Base-by-base conservation (phyloP, 2,113 vertebrate species). In the Peromyscus leucopus region DNA sequence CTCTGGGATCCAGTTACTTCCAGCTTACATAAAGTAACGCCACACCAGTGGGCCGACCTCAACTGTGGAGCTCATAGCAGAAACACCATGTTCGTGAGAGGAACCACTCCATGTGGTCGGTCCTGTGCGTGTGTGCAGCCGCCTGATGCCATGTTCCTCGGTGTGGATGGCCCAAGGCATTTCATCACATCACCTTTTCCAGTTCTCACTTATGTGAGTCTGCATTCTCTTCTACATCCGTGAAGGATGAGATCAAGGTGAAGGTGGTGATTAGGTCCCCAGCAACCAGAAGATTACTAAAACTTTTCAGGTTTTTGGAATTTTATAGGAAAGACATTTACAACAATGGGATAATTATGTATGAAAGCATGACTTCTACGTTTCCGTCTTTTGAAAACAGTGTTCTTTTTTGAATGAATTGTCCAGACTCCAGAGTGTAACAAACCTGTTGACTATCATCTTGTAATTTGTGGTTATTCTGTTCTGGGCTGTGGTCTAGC, bases 391-490 rank as follows among this genome's bases (percentile, higher is more conserved):
- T 94, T 89, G 78, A 82, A 75, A 90, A 82, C 57, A 42, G 16
- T 42, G 59, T 72, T 89, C 72, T 69, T 71, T 89, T 96, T 86
- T 97, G 69, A 89, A 19, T 75, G 48, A 69, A 65, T 90, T 95
- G 85, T 36, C 31, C 51, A 69, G 42, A 88, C 48, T 88, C 39
- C 67, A 92, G 16, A 65, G 9, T 61, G 59, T 46, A 28, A 88
- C 57, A 83, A 89, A 42, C 13, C 21, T 76, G 31, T 79, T 97
- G 61, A 31, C 59, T 89, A 2, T 94, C 93, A 93, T 67, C n/a
- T 79, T 87, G 10, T 75, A 89, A 91, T 5, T 51, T 69, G 33
- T 79, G 48, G 76, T 93, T 69, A 69, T 82, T 85, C 42, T 96
- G 7, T 74, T 65, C 59, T 75, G 61, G 36, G 7, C 7, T 95